Percentiles rank a stretch among this genome's conserved stretches.
These are phyloP conservation scores for Nothocercus nigrocapillus DNA, from an alignment of 2,113 vertebrate species.

Conservation along the genomic window DNA sequence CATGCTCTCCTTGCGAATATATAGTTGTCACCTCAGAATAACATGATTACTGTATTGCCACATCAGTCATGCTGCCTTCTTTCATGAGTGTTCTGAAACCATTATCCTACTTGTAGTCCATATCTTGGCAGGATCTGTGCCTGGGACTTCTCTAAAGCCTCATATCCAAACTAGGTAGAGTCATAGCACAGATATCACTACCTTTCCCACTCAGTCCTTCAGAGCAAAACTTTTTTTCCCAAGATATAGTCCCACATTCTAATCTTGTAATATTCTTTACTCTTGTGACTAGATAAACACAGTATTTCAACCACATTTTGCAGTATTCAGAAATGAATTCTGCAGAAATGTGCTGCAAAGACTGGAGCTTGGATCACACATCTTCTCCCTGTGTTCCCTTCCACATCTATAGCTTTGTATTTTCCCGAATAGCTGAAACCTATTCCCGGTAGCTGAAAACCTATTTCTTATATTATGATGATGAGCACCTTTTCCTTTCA, in stretches of 20 bases:
- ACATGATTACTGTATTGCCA: background rate
- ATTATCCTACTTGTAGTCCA: background rate
- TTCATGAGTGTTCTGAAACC: background rate
- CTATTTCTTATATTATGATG: background rate
- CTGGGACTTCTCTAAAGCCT: background rate
- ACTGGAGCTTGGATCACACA: background rate
- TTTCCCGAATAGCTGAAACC: no score
- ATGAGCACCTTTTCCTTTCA: background rate
- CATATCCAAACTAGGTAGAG: background rate
- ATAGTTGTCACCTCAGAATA: background rate
- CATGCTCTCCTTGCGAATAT: background rate
- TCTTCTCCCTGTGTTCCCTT: background rate
- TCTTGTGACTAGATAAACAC: background rate
- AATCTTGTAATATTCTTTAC: background rate
- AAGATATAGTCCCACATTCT: background rate
- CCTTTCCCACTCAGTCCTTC: background rate
- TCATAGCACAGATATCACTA: background rate
- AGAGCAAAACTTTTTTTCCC: background rate
- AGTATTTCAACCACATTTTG: background rate
- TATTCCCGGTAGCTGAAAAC: background rate
- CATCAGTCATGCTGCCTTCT: background rate
- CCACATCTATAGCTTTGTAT: background rate
- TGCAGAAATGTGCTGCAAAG: background rate
- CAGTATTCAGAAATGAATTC: background rate
- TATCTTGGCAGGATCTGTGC: background rate